Evolutionary conservation across 2,797 vertebrate species (phyloP).

Genomic region (Diceros bicornis): DNA sequence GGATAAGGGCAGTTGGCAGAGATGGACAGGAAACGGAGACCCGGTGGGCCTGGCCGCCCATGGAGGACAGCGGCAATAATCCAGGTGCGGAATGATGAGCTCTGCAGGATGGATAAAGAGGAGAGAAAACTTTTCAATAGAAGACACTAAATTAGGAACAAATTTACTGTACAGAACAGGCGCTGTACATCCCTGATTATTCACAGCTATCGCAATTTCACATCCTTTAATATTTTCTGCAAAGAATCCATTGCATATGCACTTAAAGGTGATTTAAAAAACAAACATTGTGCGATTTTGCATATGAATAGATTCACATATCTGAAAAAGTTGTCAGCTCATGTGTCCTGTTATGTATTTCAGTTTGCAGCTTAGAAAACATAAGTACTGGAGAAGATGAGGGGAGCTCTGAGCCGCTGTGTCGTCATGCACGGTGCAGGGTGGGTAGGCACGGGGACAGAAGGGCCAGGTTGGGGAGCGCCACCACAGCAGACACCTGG

Average conservation of each 20-base stretch:
- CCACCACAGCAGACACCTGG: not conserved
- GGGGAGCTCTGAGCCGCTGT: not conserved
- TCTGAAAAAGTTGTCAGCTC: not conserved
- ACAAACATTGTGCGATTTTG: not conserved
- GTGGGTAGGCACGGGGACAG: not conserved
- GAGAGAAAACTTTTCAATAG: not conserved
- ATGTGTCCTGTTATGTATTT: not conserved
- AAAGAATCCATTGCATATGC: not conserved
- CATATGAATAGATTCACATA: not conserved
- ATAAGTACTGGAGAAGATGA: not conserved
- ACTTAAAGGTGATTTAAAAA: not conserved
- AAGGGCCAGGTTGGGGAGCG: too few species aligned
- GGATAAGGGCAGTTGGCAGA: too few species aligned
- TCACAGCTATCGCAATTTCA: not conserved
- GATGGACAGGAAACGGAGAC: too few species aligned
- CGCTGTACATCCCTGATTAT: not conserved
- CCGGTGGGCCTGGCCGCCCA: not conserved
- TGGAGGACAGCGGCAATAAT: not conserved
- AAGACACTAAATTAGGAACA: not conserved
- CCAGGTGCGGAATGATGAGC: not conserved
- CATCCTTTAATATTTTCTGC: not conserved
- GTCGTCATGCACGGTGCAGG: accelerated
- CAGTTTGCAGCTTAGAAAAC: not conserved
- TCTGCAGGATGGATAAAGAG: not conserved
- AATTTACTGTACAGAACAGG: not conserved